These are phyloP conservation scores for Anagrus nilaparvatae DNA, from an alignment of 1,140 invertebrate species.

Conservation along the genomic window DNA sequence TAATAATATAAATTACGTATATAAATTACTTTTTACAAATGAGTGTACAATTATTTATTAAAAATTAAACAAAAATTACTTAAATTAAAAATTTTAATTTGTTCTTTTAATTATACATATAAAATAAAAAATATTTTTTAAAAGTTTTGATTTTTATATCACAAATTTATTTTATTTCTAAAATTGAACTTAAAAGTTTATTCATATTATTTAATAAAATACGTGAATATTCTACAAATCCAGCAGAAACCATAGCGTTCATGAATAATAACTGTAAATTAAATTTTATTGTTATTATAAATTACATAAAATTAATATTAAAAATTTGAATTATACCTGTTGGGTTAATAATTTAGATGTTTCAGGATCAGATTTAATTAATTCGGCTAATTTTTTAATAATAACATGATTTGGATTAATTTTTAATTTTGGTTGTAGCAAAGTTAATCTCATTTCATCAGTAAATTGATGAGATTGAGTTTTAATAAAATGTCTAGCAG, in stretches of 20 bases:
- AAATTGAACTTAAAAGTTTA: constrained; percentile 69
- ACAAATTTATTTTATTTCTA: constrained; percentile 75
- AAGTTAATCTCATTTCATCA: constrained; percentile 75
- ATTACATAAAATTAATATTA: constrained; percentile 3
- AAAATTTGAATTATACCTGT: constrained; percentile 52
- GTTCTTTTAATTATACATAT: too few relatives aligned
- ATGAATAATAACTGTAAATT: constrained; percentile 80
- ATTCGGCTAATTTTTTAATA: constrained; percentile 75
- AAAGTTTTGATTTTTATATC: too few relatives aligned
- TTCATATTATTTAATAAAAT: constrained; percentile 77
- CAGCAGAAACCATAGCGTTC: constrained; percentile 91
- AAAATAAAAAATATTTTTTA: too few relatives aligned
- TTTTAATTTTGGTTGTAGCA: constrained; percentile 85
- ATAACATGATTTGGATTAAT: constrained; percentile 89
- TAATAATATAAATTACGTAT: too few relatives aligned
- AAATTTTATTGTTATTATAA: too few relatives aligned
- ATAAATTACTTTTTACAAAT: too few relatives aligned
- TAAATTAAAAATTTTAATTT: too few relatives aligned
- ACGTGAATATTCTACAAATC: constrained; percentile 86
- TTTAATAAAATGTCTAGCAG: constrained; percentile 85
- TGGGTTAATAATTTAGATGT: constrained; percentile 76
- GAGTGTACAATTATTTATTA: too few relatives aligned
- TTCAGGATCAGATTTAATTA: constrained; percentile 64
- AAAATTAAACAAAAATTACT: too few relatives aligned
- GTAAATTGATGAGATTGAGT: constrained; percentile 76